These are phyloP conservation scores for Lysandra bellargus DNA, from an alignment of 2,888 invertebrate genomes.

Conservation along the genomic window DNA sequence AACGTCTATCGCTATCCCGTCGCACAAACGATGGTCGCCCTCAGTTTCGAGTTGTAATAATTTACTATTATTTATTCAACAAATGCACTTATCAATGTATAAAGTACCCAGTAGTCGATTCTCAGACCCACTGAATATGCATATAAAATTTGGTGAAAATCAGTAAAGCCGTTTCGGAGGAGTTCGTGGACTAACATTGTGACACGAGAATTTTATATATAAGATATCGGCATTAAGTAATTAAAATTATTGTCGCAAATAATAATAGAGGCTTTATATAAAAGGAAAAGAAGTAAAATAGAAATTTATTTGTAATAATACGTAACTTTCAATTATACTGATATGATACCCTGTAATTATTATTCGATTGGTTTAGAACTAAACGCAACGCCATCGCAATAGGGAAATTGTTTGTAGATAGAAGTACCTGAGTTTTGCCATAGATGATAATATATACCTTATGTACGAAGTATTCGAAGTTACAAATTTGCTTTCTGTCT, in stretches of 20 bases:
- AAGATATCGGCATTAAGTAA: not conserved
- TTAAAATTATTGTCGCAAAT: not conserved
- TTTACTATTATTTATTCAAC: no score
- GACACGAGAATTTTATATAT: no score
- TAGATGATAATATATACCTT: not conserved
- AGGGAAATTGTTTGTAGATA: not conserved
- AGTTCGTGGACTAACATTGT: no score
- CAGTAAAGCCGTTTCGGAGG: no score
- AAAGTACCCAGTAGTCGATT: no score
- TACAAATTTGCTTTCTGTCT: not conserved
- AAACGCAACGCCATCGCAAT: not conserved
- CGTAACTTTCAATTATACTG: not conserved
- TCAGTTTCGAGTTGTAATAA: no score
- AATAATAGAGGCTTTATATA: not conserved
- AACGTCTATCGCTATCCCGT: no score
- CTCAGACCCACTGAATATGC: no score
- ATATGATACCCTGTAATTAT: not conserved
- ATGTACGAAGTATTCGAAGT: not conserved
- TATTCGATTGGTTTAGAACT: not conserved
- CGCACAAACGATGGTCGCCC: no score
- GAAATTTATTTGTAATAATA: not conserved
- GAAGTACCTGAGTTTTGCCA: conserved; percentile 6
- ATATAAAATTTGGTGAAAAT: no score
- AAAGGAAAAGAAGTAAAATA: not conserved
- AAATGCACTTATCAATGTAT: no score